Conservation (phyloP, 2,113 vertebrate species). For the Chaenocephalus aceratus region DNA sequence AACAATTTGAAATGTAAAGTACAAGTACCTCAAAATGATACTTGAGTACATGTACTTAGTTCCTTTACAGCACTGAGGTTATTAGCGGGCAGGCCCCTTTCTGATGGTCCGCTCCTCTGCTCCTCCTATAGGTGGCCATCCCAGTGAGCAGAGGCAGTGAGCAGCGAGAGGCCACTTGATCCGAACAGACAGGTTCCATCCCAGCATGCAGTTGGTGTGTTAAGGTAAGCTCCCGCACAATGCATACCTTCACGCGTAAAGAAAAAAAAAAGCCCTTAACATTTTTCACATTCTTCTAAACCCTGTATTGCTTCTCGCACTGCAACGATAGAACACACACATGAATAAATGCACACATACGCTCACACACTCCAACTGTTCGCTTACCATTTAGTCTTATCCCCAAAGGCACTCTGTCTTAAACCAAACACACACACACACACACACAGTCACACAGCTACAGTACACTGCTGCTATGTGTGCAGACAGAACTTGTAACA, state of each 20-base stretch:
- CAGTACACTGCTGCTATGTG: conserved; percentile 78
- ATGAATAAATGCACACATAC: conserved; percentile 55
- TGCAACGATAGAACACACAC: conserved; percentile 61
- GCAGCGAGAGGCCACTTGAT: conserved; percentile 84
- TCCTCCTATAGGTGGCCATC: conserved; percentile 70
- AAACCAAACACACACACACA: conserved; percentile 66
- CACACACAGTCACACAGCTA: conserved; percentile 64
- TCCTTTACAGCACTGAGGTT: no score
- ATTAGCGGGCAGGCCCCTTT: background rate
- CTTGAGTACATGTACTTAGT: no score
- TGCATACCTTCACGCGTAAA: background rate
- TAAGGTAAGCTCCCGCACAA: conserved; percentile 88
- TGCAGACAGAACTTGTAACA: conserved; percentile 82
- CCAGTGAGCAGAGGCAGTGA: conserved; percentile 68
- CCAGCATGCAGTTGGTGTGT: conserved; percentile 97
- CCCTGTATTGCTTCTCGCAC: conserved; percentile 47
- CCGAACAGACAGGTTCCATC: conserved; percentile 89
- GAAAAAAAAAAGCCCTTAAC: conserved; percentile 5
- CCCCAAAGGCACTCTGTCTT: conserved; percentile 78
- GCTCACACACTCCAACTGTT: conserved; percentile 79
- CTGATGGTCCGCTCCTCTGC: conserved; percentile 43
- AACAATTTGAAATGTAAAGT: no score
- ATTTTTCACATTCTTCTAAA: conserved; percentile 24
- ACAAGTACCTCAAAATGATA: no score
- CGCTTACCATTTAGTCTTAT: conserved; percentile 82